Evolutionary conservation across 2,113 vertebrate species (phyloP).

Genomic region (Pseudopodoces humilis): DNA sequence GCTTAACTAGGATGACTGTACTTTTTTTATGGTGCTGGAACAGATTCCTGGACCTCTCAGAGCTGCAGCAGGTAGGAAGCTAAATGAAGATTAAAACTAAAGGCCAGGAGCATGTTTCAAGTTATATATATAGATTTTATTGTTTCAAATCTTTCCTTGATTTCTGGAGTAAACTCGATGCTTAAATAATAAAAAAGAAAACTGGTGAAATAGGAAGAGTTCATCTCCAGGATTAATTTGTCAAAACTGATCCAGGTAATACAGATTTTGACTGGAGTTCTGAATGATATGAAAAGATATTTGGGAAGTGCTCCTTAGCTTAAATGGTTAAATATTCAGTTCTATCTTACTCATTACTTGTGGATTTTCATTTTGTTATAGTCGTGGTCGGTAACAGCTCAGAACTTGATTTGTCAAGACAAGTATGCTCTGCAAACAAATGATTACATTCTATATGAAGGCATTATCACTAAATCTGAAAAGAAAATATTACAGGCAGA

Average conservation of each 20-base stretch:
- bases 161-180: background rate
- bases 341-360: slow-evolving; percentile 42
- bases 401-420: slow-evolving; percentile 65
- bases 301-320: background rate
- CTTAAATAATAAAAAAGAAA: background rate
- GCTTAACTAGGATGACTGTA: background rate
- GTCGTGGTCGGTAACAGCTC: slow-evolving; percentile 21
- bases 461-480: slow-evolving; percentile 66
- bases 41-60: background rate
- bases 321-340: slow-evolving; percentile 29
- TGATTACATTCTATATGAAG: slow-evolving; percentile 64
- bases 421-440: slow-evolving; percentile 69
- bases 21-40: background rate
- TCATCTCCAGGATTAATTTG: background rate
- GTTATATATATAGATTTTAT: background rate
- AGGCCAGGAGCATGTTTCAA: background rate
- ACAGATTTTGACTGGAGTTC: background rate
- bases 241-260: background rate
- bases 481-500: slow-evolving; percentile 52
- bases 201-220: background rate
- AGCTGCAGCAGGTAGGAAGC: background rate
- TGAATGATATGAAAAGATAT: background rate
- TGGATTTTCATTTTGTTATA: slow-evolving; percentile 46
- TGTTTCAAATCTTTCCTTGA: background rate
- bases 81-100: background rate